Evolutionary conservation across 2,888 invertebrate species (phyloP).

Genomic region (Calliopum simillimum): DNA sequence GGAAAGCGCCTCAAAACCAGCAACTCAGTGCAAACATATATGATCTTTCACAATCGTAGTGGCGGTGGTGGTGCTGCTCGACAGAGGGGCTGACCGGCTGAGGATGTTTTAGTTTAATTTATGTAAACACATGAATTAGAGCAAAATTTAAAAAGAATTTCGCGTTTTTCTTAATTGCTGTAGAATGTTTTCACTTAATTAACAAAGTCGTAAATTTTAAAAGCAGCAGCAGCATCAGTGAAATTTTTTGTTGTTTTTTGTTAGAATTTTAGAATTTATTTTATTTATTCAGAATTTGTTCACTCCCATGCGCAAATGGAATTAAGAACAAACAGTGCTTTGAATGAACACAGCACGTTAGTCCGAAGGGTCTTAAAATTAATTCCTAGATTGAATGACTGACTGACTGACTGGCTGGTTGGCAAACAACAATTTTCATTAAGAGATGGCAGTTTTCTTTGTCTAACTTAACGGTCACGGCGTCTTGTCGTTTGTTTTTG

Average conservation of each 20-base stretch:
- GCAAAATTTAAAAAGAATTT: constrained; percentile 24
- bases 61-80: not conserved
- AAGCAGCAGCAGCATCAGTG: not conserved
- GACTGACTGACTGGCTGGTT: too few species aligned
- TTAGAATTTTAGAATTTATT: too few species aligned
- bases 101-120: constrained; percentile 18
- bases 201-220: constrained; percentile 28
- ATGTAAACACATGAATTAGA: constrained; percentile 33
- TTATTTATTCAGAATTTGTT: too few species aligned
- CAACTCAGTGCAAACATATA: not conserved
- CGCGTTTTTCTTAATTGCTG: constrained; percentile 27
- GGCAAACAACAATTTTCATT: too few species aligned
- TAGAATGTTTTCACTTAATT: constrained; percentile 32
- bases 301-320: too few species aligned
- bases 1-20: not conserved
- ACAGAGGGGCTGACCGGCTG: not conserved
- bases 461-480: too few species aligned
- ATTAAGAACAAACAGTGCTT: too few species aligned
- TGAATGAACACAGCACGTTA: too few species aligned
- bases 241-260: not conserved
- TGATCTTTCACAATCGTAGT: not conserved
- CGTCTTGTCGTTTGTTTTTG: not conserved
- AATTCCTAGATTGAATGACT: too few species aligned
- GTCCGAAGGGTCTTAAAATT: too few species aligned
- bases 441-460: too few species aligned